Conservation (phyloP, 2,113 vertebrate species). For the human (Homo sapiens) region GRCh38 chr7:38123001-38123500, state of each 20-base stretch:
- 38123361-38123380: neutral
- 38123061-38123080: neutral
- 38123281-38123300: neutral
- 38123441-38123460: neutral
- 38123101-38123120: neutral
- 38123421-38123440: neutral
- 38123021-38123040: neutral
- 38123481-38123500: neutral
- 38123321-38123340: neutral
- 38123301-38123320: neutral
- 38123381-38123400: neutral
- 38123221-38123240: neutral
- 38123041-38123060: neutral
- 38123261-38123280: neutral
- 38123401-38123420: neutral
- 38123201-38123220: neutral
- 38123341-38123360: neutral
- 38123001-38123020: neutral
- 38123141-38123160: neutral
- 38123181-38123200: neutral
- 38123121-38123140: neutral
- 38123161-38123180: neutral
- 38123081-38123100: neutral
- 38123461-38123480: neutral
- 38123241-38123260: neutral